Evolutionary conservation across 2,113 vertebrate species (phyloP).

Genomic region (Pycnonotus jocosus): DNA sequence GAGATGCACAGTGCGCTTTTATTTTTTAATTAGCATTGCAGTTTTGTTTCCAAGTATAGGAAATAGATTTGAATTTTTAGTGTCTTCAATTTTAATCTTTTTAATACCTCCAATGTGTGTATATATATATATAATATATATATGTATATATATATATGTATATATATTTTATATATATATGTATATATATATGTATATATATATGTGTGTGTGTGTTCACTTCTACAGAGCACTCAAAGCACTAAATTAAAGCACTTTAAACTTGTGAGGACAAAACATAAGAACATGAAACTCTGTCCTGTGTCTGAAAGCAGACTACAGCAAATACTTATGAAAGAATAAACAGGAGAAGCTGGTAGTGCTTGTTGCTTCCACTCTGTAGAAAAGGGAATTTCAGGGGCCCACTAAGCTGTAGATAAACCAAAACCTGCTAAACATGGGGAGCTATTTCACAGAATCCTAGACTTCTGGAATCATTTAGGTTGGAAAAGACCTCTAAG

Average conservation of each 20-base stretch:
- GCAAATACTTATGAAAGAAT: neutral
- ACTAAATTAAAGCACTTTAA: neutral
- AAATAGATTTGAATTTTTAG: neutral
- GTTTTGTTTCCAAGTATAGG: neutral
- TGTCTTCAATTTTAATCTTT: neutral
- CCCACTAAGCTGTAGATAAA: accelerated
- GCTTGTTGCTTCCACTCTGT: neutral
- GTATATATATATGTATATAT: accelerated
- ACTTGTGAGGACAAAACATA: neutral
- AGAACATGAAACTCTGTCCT: neutral
- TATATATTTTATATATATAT: too few species aligned
- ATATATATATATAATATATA: accelerated
- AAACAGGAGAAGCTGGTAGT: neutral
- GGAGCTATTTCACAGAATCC: neutral
- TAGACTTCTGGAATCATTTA: neutral
- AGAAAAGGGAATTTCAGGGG: neutral
- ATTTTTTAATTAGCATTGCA: neutral
- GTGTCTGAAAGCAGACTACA: neutral
- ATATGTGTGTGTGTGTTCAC: neutral
- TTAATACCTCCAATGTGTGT: neutral
- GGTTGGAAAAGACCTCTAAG: neutral
- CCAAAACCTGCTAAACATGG: too few species aligned
- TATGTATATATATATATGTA: neutral
- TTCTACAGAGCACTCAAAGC: neutral
- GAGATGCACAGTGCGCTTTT: neutral